Evolutionary conservation across 2,797 vertebrate species (phyloP), one percentile per base, ranked within the genome.

Genomic region (Scyliorhinus canicula): DNA sequence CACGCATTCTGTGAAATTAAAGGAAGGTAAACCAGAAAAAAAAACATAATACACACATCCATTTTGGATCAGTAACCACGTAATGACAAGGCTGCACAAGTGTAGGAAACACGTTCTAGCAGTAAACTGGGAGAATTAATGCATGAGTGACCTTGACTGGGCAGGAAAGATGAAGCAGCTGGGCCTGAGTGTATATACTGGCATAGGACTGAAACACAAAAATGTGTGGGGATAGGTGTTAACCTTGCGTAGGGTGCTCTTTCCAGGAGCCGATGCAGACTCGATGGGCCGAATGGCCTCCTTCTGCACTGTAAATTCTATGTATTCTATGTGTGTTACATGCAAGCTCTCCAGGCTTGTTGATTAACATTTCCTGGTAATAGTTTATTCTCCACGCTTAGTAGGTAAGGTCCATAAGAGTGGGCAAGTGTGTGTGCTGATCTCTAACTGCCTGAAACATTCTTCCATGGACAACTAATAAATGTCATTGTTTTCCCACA

Each of bases 1-100:
- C 98, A 95, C 99, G 98, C 16, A 98, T 97, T 96, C 98, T 99
- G 96, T 94, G 93, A 35, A 74, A 52, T 52, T 50, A 74, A 71
- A 52, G 47, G 26, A 93, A 55, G 28, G 19, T 91, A 94, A 55
- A 31, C 31, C 47, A 94, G n/a, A 8, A 94, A 55, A 93, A 71
- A 35, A 28, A 26, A 31, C n/a, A 6, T 1, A 21, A 82, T 67
- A 28, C 79, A 82, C 79, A 82, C 21, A 47, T 47, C 24, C 19
- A 26, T 8, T 31, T 88, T 35, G n/a, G 28, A 65, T 93, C 35
- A 5, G 24, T 8, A 40, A 8, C 21, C 7, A 44, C 1, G 88
- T 26, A 65, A 21, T 40, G 19, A 91, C 16, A 91, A 40, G 35
- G 0, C 40, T 82, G 77, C 77, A 50, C 88, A n/a, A 8, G 28